These are phyloP conservation scores for Lethrus apterus DNA, from an alignment of 1,140 invertebrate species.

Conservation along the genomic window DNA sequence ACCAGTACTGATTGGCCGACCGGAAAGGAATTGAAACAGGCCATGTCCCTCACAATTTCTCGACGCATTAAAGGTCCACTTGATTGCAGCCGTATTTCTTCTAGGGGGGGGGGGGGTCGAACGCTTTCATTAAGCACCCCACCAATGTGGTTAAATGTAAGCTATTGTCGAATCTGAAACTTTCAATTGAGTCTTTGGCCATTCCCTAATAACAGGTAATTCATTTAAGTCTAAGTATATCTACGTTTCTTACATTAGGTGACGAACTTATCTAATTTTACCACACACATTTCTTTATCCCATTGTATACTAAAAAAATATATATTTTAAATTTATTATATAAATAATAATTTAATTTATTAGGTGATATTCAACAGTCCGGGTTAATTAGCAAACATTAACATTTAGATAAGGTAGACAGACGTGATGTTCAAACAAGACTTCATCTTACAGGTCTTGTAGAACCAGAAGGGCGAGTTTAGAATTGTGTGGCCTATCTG, in stretches of 20 bases:
- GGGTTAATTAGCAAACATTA: too few relatives aligned
- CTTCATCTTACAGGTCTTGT: too few relatives aligned
- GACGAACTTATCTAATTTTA: conserved; percentile 7
- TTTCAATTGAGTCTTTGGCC: conserved; percentile 31
- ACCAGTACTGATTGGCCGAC: conserved; percentile 31
- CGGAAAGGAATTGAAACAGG: conserved; percentile 36
- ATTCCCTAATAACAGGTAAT: conserved; percentile 32
- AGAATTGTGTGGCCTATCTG: too few relatives aligned
- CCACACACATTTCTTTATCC: too few relatives aligned
- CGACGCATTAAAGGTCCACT: conserved; percentile 36
- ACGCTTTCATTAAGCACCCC: conserved; percentile 32
- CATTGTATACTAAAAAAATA: too few relatives aligned
- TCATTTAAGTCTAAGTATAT: conserved; percentile 23
- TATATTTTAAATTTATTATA: too few relatives aligned
- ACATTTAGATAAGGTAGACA: too few relatives aligned
- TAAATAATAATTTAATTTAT: too few relatives aligned
- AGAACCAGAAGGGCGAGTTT: too few relatives aligned
- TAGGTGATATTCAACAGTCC: too few relatives aligned
- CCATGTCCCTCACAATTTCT: conserved; percentile 36
- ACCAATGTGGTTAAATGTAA: conserved; percentile 31
- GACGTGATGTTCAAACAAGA: too few relatives aligned
- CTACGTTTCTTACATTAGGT: conserved; percentile 16
- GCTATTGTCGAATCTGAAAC: conserved; percentile 30
- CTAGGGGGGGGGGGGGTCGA: conserved; percentile 25
- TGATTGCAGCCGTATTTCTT: conserved; percentile 39